Evolutionary conservation across 2,888 invertebrate genomes (phyloP).

Genomic region (Euclidia mi): DNA sequence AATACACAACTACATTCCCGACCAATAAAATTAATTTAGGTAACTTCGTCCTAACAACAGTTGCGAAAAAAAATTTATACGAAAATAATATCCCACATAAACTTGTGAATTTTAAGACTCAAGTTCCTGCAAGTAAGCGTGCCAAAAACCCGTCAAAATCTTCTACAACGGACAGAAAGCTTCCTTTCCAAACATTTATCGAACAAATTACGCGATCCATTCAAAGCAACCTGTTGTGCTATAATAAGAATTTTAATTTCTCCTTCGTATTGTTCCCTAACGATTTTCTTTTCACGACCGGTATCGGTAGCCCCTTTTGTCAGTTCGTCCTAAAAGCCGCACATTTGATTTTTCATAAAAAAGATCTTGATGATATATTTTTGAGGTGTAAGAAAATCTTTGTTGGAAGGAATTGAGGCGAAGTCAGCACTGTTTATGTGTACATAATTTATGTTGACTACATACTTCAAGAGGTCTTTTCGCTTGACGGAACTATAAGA

Average conservation of each 20-base stretch:
- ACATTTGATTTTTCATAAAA: constrained; percentile 48
- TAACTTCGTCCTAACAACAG: too few species aligned
- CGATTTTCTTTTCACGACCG: constrained; percentile 39
- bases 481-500: constrained; percentile 1
- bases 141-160: neutral
- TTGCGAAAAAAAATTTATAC: too few species aligned
- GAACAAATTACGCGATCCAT: constrained; percentile 47
- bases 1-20: too few species aligned
- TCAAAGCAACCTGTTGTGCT: constrained; percentile 47
- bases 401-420: neutral
- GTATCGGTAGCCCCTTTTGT: constrained; percentile 45
- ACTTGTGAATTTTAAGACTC: neutral
- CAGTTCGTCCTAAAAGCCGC: constrained; percentile 33
- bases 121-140: neutral
- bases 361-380: constrained; percentile 48
- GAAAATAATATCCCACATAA: neutral
- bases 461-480: neutral
- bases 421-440: constrained; percentile 4
- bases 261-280: constrained; percentile 39
- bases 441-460: constrained; percentile 2
- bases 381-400: constrained; percentile 11
- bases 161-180: neutral
- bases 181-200: constrained; percentile 38
- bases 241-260: constrained; percentile 54
- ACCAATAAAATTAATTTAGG: too few species aligned